Conservation (phyloP, 1,140 invertebrate species). For the Sarcophaga bullata region DNA sequence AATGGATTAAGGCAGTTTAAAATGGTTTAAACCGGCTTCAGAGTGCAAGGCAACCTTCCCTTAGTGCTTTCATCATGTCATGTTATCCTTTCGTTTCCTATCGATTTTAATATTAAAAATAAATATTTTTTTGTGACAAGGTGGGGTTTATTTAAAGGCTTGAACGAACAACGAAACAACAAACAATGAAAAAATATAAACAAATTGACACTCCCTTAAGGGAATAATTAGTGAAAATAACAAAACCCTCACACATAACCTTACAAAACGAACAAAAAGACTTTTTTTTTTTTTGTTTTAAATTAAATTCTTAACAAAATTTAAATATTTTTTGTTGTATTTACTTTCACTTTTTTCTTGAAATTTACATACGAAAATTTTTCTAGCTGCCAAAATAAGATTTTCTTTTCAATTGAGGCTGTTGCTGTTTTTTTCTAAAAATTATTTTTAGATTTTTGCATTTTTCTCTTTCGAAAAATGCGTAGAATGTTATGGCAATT, state of each 20-base stretch:
- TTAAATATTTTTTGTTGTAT: too few species aligned
- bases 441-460: background rate
- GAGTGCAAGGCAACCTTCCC: background rate
- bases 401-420: background rate
- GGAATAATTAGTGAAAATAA: background rate
- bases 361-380: background rate
- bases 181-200: background rate
- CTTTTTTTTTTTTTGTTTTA: too few species aligned
- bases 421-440: background rate
- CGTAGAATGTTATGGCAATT: background rate
- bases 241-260: too few species aligned
- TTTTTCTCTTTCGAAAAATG: background rate
- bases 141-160: background rate
- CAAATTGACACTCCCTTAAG: background rate
- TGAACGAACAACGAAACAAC: background rate
- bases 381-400: background rate
- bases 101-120: constrained; percentile 11
- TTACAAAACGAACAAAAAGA: too few species aligned
- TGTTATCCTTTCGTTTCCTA: background rate
- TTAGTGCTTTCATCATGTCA: background rate
- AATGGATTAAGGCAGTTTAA: background rate
- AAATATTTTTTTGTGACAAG: background rate
- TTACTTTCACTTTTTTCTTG: too few species aligned
- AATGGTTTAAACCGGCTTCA: background rate
- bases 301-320: too few species aligned